Conservation (phyloP, 2,797 vertebrate species). For the Hemitrygon akajei region DNA sequence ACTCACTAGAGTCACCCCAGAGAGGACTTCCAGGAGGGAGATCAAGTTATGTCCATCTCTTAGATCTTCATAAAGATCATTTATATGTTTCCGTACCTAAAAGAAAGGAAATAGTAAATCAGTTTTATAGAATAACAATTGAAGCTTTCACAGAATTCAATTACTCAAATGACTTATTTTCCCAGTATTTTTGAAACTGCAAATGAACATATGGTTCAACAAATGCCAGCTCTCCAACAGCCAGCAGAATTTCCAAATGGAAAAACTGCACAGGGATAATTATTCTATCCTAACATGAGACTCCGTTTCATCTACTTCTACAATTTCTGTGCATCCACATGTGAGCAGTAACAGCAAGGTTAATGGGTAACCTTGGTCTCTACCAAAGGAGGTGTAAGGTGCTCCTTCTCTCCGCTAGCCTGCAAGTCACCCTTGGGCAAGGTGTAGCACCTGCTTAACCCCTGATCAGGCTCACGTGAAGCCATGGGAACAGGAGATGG, state of each 20-base stretch:
- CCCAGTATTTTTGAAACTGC: neutral
- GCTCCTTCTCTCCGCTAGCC: too few species aligned
- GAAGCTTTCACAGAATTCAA: neutral
- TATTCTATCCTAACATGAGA: neutral
- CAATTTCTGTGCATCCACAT: neutral
- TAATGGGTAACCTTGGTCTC: neutral
- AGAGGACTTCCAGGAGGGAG: conserved; percentile 78
- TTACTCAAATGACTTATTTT: neutral
- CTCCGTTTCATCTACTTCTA: neutral
- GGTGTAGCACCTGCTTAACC: too few species aligned
- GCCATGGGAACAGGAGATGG: too few species aligned
- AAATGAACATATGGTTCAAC: neutral
- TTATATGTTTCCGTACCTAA: conserved; percentile 89
- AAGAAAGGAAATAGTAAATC: neutral
- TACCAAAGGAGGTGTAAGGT: too few species aligned
- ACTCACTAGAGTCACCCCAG: conserved; percentile 82
- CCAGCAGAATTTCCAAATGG: neutral
- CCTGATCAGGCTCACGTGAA: too few species aligned
- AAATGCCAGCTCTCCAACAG: neutral
- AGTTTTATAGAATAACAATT: neutral
- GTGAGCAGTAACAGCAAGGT: neutral
- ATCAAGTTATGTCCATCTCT: conserved; percentile 80
- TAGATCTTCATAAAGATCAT: conserved; percentile 78
- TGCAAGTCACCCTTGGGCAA: too few species aligned
- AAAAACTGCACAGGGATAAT: neutral